Percentiles rank a stretch among this genome's conserved stretches.
These are phyloP conservation scores for Xylophagus ater DNA, from an alignment of 2,888 invertebrate genomes.

Conservation along the genomic window DNA sequence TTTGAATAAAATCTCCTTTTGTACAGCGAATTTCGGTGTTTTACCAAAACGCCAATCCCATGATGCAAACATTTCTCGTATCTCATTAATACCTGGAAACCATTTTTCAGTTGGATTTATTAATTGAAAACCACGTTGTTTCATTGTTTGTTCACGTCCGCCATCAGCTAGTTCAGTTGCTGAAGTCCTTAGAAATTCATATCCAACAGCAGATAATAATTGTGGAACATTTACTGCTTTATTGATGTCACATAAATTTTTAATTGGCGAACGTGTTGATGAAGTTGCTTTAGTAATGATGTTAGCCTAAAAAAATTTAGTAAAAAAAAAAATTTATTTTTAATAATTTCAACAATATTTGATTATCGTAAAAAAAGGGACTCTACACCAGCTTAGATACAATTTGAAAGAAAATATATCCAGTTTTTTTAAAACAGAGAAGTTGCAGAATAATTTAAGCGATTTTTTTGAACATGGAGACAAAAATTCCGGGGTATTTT, in stretches of 20 bases:
- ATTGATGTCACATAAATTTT: slow-evolving; percentile 70
- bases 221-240: slow-evolving; percentile 56
- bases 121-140: slow-evolving; percentile 74
- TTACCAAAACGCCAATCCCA: slow-evolving; percentile 87
- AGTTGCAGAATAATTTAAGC: too few relatives aligned
- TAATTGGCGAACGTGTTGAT: slow-evolving; percentile 70
- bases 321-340: slow-evolving; percentile 3
- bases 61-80: slow-evolving; percentile 55
- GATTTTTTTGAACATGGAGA: too few relatives aligned
- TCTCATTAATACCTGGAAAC: slow-evolving; percentile 70
- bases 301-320: slow-evolving; percentile 46
- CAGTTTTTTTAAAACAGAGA: too few relatives aligned
- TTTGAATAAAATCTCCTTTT: slow-evolving; percentile 35
- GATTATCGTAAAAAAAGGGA: background rate
- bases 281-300: slow-evolving; percentile 77
- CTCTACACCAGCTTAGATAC: background rate
- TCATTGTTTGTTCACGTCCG: slow-evolving; percentile 55
- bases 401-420: slow-evolving; percentile 5
- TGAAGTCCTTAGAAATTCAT: slow-evolving; percentile 69
- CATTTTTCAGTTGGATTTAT: slow-evolving; percentile 78
- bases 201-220: slow-evolving; percentile 67
- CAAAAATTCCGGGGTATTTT: too few relatives aligned
- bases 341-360: slow-evolving; percentile 2
- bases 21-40: slow-evolving; percentile 72
- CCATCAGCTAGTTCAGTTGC: slow-evolving; percentile 58